Conservation (phyloP, 2,797 vertebrate species). For the Sebastiscus albofasciatus region DNA sequence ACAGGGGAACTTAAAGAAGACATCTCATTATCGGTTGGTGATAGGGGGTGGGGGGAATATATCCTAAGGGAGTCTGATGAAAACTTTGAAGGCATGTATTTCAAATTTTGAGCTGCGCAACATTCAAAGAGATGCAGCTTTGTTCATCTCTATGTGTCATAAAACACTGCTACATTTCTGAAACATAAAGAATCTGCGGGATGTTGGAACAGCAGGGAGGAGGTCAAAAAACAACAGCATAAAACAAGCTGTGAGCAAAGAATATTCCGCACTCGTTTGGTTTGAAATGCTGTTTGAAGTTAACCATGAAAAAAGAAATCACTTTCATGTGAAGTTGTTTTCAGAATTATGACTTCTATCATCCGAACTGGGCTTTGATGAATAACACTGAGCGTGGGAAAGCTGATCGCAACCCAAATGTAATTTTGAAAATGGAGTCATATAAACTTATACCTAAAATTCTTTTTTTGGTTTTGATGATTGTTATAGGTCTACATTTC, state of each 20-base stretch:
- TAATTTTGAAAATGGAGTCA: slow-evolving; percentile 2
- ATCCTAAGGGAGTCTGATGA: slow-evolving; percentile 41
- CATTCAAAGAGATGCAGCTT: slow-evolving; percentile 35
- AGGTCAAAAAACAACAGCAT: slow-evolving; percentile 62
- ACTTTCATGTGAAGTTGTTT: slow-evolving; percentile 60
- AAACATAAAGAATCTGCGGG: slow-evolving; percentile 37
- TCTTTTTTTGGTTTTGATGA: neutral
- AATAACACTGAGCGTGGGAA: slow-evolving; percentile 32
- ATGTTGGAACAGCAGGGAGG: neutral
- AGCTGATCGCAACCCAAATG: slow-evolving; percentile 33
- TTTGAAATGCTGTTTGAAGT: slow-evolving; percentile 73
- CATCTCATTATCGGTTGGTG: slow-evolving; percentile 41
- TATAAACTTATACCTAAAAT: neutral
- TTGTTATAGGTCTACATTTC: slow-evolving; percentile 17
- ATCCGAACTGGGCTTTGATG: slow-evolving; percentile 61
- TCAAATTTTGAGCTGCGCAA: slow-evolving; percentile 14
- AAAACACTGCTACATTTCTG: slow-evolving; percentile 19
- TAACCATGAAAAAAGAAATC: slow-evolving; percentile 53
- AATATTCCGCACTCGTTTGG: slow-evolving; percentile 46
- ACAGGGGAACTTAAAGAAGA: slow-evolving; percentile 42
- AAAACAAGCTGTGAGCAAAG: slow-evolving; percentile 58
- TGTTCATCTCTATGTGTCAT: slow-evolving; percentile 24
- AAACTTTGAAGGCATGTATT: slow-evolving; percentile 40
- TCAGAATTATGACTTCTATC: slow-evolving; percentile 50
- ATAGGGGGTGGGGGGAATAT: neutral